These are phyloP conservation scores for Mohoua ochrocephala DNA, from an alignment of 2,113 vertebrate species.

Conservation along the genomic window DNA sequence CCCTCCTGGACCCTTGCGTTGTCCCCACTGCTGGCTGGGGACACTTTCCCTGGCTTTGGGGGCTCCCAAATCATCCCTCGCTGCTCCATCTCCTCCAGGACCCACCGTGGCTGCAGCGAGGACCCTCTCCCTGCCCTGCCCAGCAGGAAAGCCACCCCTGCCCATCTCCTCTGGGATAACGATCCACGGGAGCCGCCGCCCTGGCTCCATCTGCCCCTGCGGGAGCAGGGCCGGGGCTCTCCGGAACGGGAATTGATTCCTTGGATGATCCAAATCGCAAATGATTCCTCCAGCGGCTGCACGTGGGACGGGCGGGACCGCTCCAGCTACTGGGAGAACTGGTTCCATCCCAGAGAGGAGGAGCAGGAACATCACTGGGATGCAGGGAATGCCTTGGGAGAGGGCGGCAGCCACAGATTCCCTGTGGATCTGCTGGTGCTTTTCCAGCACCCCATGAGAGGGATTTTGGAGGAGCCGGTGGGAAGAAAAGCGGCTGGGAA, in stretches of 20 bases:
- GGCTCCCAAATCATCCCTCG: not conserved
- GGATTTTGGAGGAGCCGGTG: not conserved
- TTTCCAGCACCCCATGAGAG: not conserved
- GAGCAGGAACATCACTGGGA: not conserved
- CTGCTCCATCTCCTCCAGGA: no score
- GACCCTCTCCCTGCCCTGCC: no score
- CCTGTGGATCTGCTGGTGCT: not conserved
- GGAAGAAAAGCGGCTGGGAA: not conserved
- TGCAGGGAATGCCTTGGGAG: not conserved
- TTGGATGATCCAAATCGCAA: not conserved
- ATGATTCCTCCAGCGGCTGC: not conserved
- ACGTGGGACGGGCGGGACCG: accelerated
- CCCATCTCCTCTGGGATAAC: no score
- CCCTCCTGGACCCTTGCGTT: accelerated
- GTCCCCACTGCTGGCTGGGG: not conserved
- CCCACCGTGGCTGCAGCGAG: no score
- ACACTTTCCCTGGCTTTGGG: not conserved
- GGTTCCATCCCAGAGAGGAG: not conserved
- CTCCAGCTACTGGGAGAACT: not conserved
- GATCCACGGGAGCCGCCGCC: no score
- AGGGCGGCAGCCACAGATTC: not conserved
- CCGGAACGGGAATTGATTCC: not conserved
- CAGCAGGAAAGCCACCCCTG: no score
- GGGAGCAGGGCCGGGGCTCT: not conserved
- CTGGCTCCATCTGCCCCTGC: not conserved